A percentile compares a stretch with the other conserved stretches of the same genome.
Conservation (phyloP, 2,888 invertebrate species). For the Lottia gigantea region DNA sequence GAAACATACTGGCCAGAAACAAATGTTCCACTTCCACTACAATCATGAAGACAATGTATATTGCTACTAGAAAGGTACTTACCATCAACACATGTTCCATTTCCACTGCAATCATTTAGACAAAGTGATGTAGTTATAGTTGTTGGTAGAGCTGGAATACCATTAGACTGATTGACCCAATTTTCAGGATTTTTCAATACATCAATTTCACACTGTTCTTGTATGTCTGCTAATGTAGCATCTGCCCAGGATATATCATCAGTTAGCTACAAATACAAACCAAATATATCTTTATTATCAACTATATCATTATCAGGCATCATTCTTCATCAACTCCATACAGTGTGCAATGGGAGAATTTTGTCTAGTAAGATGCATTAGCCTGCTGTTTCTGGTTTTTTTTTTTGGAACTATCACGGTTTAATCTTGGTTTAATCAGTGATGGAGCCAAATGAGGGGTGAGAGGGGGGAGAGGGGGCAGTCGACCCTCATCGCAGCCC, state of each 20-base stretch:
- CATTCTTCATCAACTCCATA: not conserved
- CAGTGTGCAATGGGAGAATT: not conserved
- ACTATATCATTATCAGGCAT: no score
- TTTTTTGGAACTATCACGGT: no score
- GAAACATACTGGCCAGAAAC: no score
- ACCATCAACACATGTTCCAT: slow-evolving; percentile 45
- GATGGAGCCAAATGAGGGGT: no score
- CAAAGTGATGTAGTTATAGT: slow-evolving; percentile 36
- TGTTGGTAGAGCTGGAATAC: slow-evolving; percentile 27
- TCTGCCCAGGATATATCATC: slow-evolving; percentile 25
- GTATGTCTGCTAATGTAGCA: slow-evolving; percentile 25
- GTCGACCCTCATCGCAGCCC: no score
- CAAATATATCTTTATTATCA: no score
- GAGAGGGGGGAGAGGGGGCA: no score
- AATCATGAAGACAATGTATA: no score
- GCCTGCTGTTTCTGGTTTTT: no score
- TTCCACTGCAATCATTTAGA: slow-evolving; percentile 37
- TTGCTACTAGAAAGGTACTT: slow-evolving; percentile 14
- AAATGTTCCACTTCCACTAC: no score
- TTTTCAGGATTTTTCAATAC: slow-evolving; percentile 18
- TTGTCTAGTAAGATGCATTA: no score
- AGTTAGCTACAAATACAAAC: slow-evolving; percentile 15
- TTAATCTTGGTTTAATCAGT: no score
- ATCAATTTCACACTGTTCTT: slow-evolving; percentile 23
- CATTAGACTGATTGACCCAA: slow-evolving; percentile 25